Percentiles rank a stretch among this genome's conserved stretches.
Conservation (phyloP, 2,113 vertebrate species). For the Sphyrna mokarran region DNA sequence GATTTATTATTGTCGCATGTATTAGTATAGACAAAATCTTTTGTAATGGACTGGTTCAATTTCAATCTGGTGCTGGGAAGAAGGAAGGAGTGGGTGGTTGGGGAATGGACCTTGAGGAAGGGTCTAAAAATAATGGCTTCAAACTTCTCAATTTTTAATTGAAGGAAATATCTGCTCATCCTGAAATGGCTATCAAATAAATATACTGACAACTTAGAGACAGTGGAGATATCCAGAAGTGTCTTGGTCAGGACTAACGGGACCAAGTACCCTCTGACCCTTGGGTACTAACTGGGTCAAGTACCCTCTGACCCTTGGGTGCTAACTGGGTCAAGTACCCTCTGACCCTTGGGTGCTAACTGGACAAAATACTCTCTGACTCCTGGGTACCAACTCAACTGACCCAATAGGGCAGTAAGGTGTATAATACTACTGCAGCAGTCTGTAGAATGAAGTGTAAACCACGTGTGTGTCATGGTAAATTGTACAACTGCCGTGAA, state of each 20-base stretch:
- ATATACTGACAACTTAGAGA: too few relatives aligned
- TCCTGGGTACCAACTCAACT: not conserved
- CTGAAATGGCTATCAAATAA: too few relatives aligned
- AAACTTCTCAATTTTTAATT: too few relatives aligned
- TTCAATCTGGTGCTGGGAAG: too few relatives aligned
- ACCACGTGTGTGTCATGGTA: not conserved
- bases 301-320: not conserved
- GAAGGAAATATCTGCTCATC: too few relatives aligned
- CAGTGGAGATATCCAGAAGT: too few relatives aligned
- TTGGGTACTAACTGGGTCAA: not conserved
- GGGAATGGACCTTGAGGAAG: too few relatives aligned
- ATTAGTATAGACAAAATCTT: too few relatives aligned
- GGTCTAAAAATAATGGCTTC: too few relatives aligned
- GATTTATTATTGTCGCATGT: too few relatives aligned
- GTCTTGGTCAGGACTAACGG: not conserved
- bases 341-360: not conserved
- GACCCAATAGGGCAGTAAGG: not conserved
- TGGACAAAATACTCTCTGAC: not conserved
- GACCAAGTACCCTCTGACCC: not conserved
- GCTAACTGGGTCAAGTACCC: not conserved
- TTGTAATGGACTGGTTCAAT: too few relatives aligned
- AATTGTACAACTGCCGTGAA: not conserved
- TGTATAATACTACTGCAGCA: not conserved
- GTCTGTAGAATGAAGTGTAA: not conserved
- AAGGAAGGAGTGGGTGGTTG: too few relatives aligned